These are phyloP conservation scores for Festucalex cinctus DNA, from an alignment of 2,113 vertebrate species.

Conservation along the genomic window DNA sequence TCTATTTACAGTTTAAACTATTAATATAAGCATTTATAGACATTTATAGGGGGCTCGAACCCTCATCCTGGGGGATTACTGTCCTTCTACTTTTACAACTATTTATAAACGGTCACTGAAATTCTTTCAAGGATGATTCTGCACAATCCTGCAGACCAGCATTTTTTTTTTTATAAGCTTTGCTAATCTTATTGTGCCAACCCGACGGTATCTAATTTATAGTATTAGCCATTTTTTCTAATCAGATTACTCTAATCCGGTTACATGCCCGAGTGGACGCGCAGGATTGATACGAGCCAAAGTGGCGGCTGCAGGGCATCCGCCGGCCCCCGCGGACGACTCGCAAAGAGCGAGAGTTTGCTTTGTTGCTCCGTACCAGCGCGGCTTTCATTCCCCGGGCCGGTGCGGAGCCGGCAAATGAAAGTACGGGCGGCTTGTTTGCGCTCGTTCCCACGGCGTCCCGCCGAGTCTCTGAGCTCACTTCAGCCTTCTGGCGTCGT, in stretches of 20 bases:
- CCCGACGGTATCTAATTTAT: background rate
- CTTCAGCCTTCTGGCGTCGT: constrained; percentile 40
- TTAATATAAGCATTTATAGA: too few species aligned
- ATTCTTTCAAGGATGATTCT: constrained; percentile 1
- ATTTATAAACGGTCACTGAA: background rate
- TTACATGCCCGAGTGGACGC: constrained; percentile 15
- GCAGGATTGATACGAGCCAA: constrained; percentile 30
- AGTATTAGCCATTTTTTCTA: constrained; percentile 21
- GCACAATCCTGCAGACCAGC: background rate
- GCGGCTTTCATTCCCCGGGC: constrained; percentile 54
- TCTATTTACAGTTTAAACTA: too few species aligned
- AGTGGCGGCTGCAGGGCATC: constrained; percentile 30
- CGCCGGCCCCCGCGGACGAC: constrained; percentile 29
- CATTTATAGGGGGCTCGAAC: too few species aligned
- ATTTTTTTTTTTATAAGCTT: constrained; percentile 1
- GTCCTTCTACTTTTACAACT: too few species aligned
- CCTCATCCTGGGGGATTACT: too few species aligned
- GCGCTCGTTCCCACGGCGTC: constrained; percentile 57
- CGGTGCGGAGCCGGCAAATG: constrained; percentile 46
- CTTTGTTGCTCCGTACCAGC: constrained; percentile 51
- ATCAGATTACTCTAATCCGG: constrained; percentile 44
- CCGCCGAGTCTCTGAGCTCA: constrained; percentile 43
- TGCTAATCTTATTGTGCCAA: constrained; percentile 11
- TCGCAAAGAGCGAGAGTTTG: constrained; percentile 49
- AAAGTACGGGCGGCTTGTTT: constrained; percentile 53